phyloP scores from a whole-genome alignment of 2,888 invertebrate genomes.

The Pseudococcus longispinus region DNA sequence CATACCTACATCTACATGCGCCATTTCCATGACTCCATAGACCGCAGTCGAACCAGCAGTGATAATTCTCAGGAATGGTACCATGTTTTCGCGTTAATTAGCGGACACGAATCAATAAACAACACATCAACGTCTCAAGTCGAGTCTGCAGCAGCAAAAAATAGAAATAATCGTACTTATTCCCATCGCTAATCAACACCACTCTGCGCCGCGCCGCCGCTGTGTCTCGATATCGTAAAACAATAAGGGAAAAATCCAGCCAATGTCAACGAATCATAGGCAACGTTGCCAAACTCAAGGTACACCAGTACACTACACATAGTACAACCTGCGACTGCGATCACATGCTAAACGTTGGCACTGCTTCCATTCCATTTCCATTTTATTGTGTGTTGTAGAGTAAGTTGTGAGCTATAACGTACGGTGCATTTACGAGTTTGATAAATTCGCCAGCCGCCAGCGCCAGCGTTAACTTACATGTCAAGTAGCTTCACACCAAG shows the following conservation, averaged over 20 bases:
- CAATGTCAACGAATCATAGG: constrained; percentile 27
- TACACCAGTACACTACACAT: neutral
- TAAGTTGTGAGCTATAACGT: neutral
- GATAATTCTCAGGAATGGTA: neutral
- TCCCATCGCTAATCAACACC: neutral
- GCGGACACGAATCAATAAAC: neutral
- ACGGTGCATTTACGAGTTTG: neutral
- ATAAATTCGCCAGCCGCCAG: neutral
- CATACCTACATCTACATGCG: neutral
- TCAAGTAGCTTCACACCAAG: constrained; percentile 3
- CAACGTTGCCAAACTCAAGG: constrained; percentile 11
- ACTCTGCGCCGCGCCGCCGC: neutral
- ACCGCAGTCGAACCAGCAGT: neutral
- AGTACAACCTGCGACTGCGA: neutral
- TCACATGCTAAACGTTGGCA: neutral
- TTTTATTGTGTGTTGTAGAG: neutral
- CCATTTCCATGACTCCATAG: neutral
- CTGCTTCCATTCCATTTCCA: neutral
- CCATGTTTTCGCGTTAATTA: neutral
- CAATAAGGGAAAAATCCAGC: neutral
- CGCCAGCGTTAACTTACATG: neutral
- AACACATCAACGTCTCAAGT: neutral
- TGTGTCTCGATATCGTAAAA: neutral
- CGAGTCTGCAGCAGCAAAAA: neutral
- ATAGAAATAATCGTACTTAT: neutral